Base-by-base conservation (phyloP, 2,113 vertebrate genomes). In the Amazona vittata region DNA sequence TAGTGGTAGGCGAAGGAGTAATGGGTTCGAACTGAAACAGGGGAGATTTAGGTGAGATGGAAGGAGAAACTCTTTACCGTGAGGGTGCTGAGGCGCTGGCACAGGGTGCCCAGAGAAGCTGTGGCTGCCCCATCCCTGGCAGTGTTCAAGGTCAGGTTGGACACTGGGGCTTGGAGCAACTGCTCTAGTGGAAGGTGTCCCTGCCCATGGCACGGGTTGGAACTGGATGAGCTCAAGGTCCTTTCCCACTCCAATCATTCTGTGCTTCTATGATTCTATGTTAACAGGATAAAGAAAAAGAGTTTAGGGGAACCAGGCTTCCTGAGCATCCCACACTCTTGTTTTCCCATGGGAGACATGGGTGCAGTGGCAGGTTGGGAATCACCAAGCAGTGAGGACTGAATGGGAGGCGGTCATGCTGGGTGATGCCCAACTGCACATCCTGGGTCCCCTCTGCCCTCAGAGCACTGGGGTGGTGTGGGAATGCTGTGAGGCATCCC, bases 321-420 rank as follows among this genome's bases (percentile, higher is more conserved):
- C 44, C 29, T 2, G 5, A 15, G 16, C 16, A 7, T 35, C 43
- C 71, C 47, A 12, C 1, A 5, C 4, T 47, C 19, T 43, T 11
- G 10, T 31, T 92, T 80, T 67, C 11, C 43, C 15, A 0, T 4
- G 4, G 22, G 0, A 7, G 12, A 6, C 25, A 2, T 0, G 17
- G 63, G 2, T 35, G 21, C 3, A 5, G 31, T 3, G 16, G 6
- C 2, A 1, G 22, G 15, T 28, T 0, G 0, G 50, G 65, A 43
- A 21, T 7, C 13, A 19, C 11, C 6, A 10, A 55, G n/a, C 0
- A 19, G 13, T 5, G 15, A 71, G 13, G 44, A 17, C 59, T 64
- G 49, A 43, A 1, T 4, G 6, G 41, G 50, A 50, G 24, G 5
- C 22, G 62, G 10, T 13, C 0, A 0, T 46, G 19, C 55, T 79